phyloP scores from a whole-genome alignment of 1,140 invertebrate species.

The Caenorhabditis briggsae region DNA sequence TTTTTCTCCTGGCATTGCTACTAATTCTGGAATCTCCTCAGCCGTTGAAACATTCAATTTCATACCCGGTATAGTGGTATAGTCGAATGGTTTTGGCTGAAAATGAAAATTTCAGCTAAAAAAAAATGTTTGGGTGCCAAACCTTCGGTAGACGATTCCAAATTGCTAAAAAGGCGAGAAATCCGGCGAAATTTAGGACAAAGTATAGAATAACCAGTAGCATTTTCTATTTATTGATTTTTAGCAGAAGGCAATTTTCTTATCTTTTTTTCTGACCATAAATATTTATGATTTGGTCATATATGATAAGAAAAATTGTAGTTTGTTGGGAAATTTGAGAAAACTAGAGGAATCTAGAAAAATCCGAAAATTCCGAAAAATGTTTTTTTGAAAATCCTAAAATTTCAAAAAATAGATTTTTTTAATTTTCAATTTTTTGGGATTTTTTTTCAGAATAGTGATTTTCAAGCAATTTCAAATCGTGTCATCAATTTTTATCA shows the following conservation, averaged over 20 bases:
- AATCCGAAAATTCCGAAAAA: no score
- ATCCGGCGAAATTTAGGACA: slow-evolving; percentile 55
- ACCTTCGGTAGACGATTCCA: slow-evolving; percentile 55
- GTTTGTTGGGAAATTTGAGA: no score
- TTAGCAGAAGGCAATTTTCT: neutral
- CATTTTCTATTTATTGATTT: slow-evolving; percentile 34
- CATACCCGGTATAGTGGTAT: slow-evolving; percentile 59
- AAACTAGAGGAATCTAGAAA: no score
- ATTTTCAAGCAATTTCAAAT: no score
- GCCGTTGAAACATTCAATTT: slow-evolving; percentile 48
- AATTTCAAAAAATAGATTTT: no score
- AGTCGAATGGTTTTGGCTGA: slow-evolving; percentile 62
- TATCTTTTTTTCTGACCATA: no score
- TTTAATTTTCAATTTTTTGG: no score
- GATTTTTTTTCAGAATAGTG: no score
- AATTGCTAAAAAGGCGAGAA: slow-evolving; percentile 49
- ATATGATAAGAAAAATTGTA: no score
- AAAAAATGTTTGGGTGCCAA: neutral
- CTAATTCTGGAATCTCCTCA: slow-evolving; percentile 54
- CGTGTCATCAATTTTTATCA: no score
- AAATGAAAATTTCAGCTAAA: neutral
- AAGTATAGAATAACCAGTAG: slow-evolving; percentile 58
- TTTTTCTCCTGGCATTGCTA: neutral
- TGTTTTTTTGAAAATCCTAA: no score
- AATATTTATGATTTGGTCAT: no score